Evolutionary conservation across 2,113 vertebrate genomes (phyloP), one percentile per base, ranked within the genome.

Genomic region (Stigmatopora argus): DNA sequence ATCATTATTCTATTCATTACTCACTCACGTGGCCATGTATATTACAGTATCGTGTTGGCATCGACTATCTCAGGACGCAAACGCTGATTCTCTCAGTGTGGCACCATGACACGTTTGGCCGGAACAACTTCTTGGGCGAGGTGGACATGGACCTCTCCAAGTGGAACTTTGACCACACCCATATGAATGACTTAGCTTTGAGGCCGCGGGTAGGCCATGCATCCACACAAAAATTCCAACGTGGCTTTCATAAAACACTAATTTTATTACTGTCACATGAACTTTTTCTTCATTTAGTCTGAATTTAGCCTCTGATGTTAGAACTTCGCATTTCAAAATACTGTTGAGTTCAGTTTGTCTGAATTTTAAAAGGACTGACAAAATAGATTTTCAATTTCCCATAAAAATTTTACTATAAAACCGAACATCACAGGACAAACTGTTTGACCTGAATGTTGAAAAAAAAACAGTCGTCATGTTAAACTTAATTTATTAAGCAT

Each of bases 91-190:
- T 99, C 65, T 98, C 97, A 0, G 94, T 96, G 46, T 99, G 97
- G 96, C 97, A 99, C 76, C 91, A 96, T 7, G 96, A 98, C 80
- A 94, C 91, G 1, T 97, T 99, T 90, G 94, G 95, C 44, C 94
- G 92, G 53, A 99, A 99, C 75, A 96, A 92, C 66, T 99, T 99
- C 77, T 90, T 99, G 62, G 97, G 97, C 1, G 94, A 99, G 85
- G 94, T 94, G 23, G 96, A 98, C 14, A 65, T 97, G 61, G 94
- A 98, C 73, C 90, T 99, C 62, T 92, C 90, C 73, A 86, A 82
- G 1, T 99, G 96, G 96, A 92, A 98, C 77, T 97, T 94, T 90
- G 90, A 86, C 71, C 92, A 92, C 85, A 94, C 92, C 71, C 91
- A 93, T 62, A 92, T 94, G 85, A 93, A 88, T 76, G 91, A 92